These are phyloP conservation scores for Glyphotaelius pellucidus DNA, from an alignment of 2,888 invertebrate species.

Conservation along the genomic window DNA sequence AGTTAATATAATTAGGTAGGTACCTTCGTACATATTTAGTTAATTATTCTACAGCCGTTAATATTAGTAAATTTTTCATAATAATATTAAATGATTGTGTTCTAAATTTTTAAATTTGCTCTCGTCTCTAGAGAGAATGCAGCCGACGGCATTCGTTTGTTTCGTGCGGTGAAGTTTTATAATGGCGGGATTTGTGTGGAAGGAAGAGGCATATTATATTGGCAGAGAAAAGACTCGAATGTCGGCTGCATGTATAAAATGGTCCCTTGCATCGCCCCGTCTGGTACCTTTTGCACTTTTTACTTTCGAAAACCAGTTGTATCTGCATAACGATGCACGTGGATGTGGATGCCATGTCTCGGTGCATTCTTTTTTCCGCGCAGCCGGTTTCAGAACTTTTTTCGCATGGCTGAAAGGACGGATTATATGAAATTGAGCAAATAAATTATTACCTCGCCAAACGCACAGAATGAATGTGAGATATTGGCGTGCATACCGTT, in stretches of 20 bases:
- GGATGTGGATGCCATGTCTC: constrained; percentile 54
- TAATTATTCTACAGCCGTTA: background rate
- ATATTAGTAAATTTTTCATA: background rate
- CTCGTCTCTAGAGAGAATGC: background rate
- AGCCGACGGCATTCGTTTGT: constrained; percentile 39
- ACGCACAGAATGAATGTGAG: background rate
- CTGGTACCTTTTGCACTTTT: constrained; percentile 44
- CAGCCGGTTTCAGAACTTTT: constrained; percentile 38
- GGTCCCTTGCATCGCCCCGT: constrained; percentile 22
- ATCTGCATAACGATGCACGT: constrained; percentile 63
- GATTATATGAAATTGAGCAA: constrained; percentile 56
- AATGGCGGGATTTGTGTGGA: constrained; percentile 5
- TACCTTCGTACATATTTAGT: background rate
- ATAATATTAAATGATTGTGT: background rate
- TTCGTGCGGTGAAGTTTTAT: background rate
- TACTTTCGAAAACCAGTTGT: constrained; percentile 60
- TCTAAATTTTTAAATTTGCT: background rate
- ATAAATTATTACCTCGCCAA: constrained; percentile 31
- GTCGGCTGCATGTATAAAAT: constrained; percentile 1
- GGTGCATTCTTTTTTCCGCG: constrained; percentile 40
- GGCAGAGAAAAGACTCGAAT: constrained; percentile 12
- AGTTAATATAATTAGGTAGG: background rate
- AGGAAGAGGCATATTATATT: background rate
- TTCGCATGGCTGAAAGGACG: constrained; percentile 3
- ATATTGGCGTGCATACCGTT: background rate